Evolutionary conservation across 2,888 invertebrate genomes (phyloP).

Genomic region (Leptogaster cylindrica): DNA sequence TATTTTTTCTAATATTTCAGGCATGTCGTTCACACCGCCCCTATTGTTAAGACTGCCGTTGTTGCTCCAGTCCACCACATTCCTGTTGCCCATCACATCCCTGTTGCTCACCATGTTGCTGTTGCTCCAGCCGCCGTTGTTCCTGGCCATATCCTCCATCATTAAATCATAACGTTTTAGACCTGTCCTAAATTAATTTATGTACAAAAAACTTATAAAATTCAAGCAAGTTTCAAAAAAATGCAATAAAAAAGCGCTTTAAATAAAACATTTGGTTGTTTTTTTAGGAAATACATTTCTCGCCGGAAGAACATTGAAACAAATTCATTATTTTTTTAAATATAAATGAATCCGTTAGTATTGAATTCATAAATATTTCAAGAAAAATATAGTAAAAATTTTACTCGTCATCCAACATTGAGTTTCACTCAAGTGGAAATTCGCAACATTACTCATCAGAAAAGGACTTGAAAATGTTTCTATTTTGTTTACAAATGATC

Average conservation of each 20-base stretch:
- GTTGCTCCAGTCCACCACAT: slow-evolving; percentile 49
- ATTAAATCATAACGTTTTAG: slow-evolving; percentile 47
- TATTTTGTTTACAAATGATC: too few relatives aligned
- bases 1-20: not conserved
- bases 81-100: slow-evolving; percentile 53
- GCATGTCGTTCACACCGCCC: slow-evolving; percentile 59
- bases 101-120: slow-evolving; percentile 51
- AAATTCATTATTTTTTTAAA: too few relatives aligned
- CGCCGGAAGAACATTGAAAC: too few relatives aligned
- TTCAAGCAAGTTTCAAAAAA: not conserved
- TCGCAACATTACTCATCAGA: too few relatives aligned
- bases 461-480: too few relatives aligned
- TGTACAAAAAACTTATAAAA: not conserved
- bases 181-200: not conserved
- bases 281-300: too few relatives aligned
- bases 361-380: too few relatives aligned
- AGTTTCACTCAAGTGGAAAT: too few relatives aligned
- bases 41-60: slow-evolving; percentile 56
- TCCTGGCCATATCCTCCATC: slow-evolving; percentile 41
- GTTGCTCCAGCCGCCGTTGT: slow-evolving; percentile 46
- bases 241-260: not conserved
- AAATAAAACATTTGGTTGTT: not conserved
- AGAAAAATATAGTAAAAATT: too few relatives aligned
- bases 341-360: too few relatives aligned
- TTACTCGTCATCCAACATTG: too few relatives aligned